Evolutionary conservation across 2,888 invertebrate species (phyloP), one percentile per base, ranked within the genome.

Genomic region (Aethes cnicana): DNA sequence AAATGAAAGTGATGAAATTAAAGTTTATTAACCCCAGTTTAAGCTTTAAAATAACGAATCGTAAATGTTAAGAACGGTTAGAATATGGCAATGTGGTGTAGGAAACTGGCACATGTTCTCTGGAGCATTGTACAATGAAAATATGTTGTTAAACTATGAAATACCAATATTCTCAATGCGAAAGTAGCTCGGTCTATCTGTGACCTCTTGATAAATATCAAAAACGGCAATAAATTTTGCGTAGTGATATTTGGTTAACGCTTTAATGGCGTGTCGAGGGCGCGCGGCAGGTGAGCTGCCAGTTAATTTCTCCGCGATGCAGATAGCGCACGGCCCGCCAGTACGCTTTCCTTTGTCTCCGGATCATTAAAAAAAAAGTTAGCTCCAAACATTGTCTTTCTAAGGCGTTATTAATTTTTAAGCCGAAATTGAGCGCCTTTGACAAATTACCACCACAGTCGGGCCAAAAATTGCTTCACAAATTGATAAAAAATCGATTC

Each of bases 231-330:
- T 28, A 21, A 30, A 37, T 30, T 37, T 7, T 9, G 20, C 18
- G n/a, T 28, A 11, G 23, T 23, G 28, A 42, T 35, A 42, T 42
- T 49, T 35, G 26, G 16, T 5, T 33, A 48, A 25, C 35, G 14
- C 35, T 30, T 33, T 20, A 28, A 33, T 16, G 32, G 17, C 50
- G 56, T 58, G 56, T 61, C 54, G 53, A 59, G 58, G 63, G 60
- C 56, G 66, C 61, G 58, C 54, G 58, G 66, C 67, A 69, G 73
- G 76, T 77, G 68, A 68, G 67, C 61, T 64, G 72, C 69, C 77
- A 78, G 83, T 78, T 85, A 84, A 84, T 85, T 85, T 80, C 66
- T 66, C 64, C 54, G 63, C 75, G 84, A 86, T 84, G 83, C 71
- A 81, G 86, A 86, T 86, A 86, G 72, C 66, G 71, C 85, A 86